phyloP scores from a whole-genome alignment of 2,888 invertebrate genomes.

The Philhelius pedissequus region DNA sequence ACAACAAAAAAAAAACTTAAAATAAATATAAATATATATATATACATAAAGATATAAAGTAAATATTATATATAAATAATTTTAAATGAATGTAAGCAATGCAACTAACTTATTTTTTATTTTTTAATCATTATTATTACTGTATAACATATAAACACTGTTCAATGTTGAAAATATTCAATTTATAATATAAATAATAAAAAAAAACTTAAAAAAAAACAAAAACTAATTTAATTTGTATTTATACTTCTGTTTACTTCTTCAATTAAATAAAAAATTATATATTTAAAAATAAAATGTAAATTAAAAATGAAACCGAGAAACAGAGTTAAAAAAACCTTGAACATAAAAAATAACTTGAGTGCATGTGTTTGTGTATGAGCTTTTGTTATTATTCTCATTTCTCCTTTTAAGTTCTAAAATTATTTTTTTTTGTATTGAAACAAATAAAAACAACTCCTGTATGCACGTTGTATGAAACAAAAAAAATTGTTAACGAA shows the following conservation, averaged over 20 bases:
- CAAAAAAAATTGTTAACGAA: conserved; percentile 3
- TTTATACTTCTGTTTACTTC: conserved; percentile 12
- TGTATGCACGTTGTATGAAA: conserved; percentile 49
- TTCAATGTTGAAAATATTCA: conserved; percentile 65
- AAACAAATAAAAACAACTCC: background rate
- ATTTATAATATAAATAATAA: conserved; percentile 47
- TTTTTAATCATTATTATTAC: conserved; percentile 47
- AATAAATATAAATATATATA: conserved; percentile 44
- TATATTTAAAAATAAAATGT: conserved; percentile 44
- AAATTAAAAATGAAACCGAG: conserved; percentile 38
- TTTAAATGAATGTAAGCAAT: conserved; percentile 63
- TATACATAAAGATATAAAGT: conserved; percentile 67
- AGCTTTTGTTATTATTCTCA: conserved; percentile 24
- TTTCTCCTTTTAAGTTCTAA: conserved; percentile 1
- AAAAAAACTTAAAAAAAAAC: conserved; percentile 29
- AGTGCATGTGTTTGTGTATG: conserved; percentile 49
- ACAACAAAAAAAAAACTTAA: conserved; percentile 27
- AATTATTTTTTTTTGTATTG: background rate
- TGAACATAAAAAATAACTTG: conserved; percentile 25
- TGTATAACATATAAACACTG: conserved; percentile 59
- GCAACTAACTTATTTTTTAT: conserved; percentile 68
- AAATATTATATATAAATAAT: conserved; percentile 51
- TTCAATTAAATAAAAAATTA: conserved; percentile 25
- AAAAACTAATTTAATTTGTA: conserved; percentile 47
- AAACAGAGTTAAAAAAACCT: background rate